Evolutionary conservation across 2,888 invertebrate species (phyloP).

Genomic region (Apamea crenata): DNA sequence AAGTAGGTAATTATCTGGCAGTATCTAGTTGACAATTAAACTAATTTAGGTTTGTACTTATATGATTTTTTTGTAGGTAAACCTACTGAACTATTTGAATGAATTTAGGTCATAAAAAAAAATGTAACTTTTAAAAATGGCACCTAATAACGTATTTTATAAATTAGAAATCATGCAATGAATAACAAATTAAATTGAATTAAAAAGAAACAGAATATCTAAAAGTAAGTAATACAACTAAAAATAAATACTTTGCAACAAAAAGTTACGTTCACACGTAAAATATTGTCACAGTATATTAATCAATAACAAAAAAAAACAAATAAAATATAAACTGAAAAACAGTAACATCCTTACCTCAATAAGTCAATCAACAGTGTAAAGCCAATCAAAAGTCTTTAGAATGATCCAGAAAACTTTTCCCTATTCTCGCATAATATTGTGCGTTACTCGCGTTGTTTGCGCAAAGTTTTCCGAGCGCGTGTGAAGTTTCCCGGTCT

Average conservation of each 20-base stretch:
- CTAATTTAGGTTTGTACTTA: neutral
- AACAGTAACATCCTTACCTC: conserved; percentile 51
- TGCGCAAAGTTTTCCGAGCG: conserved; percentile 71
- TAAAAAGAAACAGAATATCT: neutral
- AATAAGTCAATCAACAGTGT: conserved; percentile 54
- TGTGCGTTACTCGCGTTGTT: conserved; percentile 54
- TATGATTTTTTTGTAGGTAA: neutral
- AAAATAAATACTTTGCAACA: neutral
- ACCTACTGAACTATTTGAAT: neutral
- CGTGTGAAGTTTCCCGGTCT: conserved; percentile 79
- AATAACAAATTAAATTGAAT: no score
- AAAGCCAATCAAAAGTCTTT: conserved; percentile 58
- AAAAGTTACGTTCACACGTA: neutral
- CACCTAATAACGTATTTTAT: neutral
- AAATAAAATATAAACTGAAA: conserved; percentile 10
- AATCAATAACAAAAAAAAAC: neutral
- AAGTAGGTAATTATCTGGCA: conserved; percentile 3
- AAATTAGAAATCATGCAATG: neutral
- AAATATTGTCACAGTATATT: neutral
- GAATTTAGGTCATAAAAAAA: no score
- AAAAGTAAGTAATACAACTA: neutral
- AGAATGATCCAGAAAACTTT: conserved; percentile 52
- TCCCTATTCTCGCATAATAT: conserved; percentile 45
- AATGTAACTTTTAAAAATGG: no score
- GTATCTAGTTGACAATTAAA: neutral